Conservation (phyloP, 2,888 invertebrate genomes). For the Drosophila affinis region DNA sequence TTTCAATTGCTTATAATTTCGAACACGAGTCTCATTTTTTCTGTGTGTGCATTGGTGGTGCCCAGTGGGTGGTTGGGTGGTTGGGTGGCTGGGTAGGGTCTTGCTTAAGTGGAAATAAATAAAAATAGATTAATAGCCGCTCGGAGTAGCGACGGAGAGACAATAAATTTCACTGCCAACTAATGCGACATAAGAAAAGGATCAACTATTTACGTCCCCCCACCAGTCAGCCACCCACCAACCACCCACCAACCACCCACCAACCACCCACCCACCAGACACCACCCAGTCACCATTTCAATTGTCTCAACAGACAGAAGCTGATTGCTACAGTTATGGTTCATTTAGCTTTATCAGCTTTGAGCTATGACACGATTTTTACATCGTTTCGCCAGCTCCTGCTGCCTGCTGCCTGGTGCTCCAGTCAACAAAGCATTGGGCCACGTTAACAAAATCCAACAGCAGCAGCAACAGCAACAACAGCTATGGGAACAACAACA, state of each 20-base stretch:
- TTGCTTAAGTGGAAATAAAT: slow-evolving; percentile 73
- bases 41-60: neutral
- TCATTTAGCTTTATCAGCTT: slow-evolving; percentile 44
- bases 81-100: neutral
- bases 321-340: slow-evolving; percentile 34
- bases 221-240: neutral
- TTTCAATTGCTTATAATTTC: slow-evolving; percentile 77
- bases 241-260: neutral
- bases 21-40: slow-evolving; percentile 51
- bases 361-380: slow-evolving; percentile 27
- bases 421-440: slow-evolving; percentile 17
- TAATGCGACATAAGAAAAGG: slow-evolving; percentile 27
- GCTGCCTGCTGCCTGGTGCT: neutral
- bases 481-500: slow-evolving; percentile 50
- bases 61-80: neutral
- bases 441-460: slow-evolving; percentile 37
- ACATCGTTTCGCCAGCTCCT: slow-evolving; percentile 4
- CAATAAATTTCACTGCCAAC: slow-evolving; percentile 63
- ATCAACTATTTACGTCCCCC: slow-evolving; percentile 33
- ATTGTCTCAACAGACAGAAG: slow-evolving; percentile 8
- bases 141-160: slow-evolving; percentile 50
- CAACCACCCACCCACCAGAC: no score
- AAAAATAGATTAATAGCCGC: slow-evolving; percentile 75
- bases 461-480: slow-evolving; percentile 45
- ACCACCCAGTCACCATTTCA: neutral